Base-by-base conservation (phyloP, 2,113 vertebrate genomes). In the Mobula birostris region DNA sequence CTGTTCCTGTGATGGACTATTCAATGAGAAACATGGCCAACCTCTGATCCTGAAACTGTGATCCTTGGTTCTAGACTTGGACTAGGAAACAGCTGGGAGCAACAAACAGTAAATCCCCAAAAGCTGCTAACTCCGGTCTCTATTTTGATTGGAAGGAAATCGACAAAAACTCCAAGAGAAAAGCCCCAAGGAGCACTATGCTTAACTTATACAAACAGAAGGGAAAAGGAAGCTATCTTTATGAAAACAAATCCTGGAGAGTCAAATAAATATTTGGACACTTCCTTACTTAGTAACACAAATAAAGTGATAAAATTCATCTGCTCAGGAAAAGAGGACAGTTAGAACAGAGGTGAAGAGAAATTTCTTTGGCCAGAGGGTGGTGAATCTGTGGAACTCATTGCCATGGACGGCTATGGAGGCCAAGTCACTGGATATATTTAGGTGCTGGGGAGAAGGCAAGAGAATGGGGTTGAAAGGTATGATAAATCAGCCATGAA, bases 191-290 rank as follows among this genome's bases (percentile, higher is more conserved):
- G 83, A 63, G 56, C 56, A n/a, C 27, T 87, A 48, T 63, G 29
- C 56, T 87, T 24, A 61, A 24, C 56, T 87, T 61, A 63, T n/a
- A 27, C 83, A 87, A 87, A 87, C 83, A n/a, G 8, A 7, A 15
- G 27, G 27, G 48, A 87, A 61, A 87, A 61, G 83, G 83, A 87
- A 87, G 61, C 27, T 88, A 88, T 32, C 85, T 66, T 88, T 88
- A 66, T 87, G 27, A 87, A 87, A 87, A 29, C 61, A 88, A 66
- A 88, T 11, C 83, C 48, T 61, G 56, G 83, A 87, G 48, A 56
- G 56, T 87, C 83, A 87, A 11, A 29, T 66, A 88, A 88, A 88
- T 32, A 88, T 66, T 88, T 88, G 61, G 85, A n/a, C 3, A 11
- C 58, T 87, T 87, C 58, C 14, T 7, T 87, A 29, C 58, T 87